These are phyloP conservation scores for Ypsolopha sequella DNA, from an alignment of 2,888 invertebrate genomes.

Conservation along the genomic window DNA sequence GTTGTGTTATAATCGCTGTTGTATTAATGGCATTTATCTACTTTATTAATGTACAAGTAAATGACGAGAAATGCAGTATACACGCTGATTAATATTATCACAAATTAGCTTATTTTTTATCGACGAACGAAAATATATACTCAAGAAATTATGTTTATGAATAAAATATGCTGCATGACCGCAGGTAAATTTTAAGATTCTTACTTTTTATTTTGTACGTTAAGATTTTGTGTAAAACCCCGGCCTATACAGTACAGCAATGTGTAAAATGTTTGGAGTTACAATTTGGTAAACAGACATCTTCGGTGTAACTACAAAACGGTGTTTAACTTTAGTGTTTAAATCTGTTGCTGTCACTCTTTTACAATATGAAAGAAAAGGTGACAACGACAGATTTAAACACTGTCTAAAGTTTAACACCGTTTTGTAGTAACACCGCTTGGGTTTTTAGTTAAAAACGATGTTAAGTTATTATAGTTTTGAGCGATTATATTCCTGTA, in stretches of 20 bases:
- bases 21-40: conserved; percentile 1
- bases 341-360: no score
- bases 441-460: neutral
- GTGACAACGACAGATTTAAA: no score
- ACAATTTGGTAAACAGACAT: neutral
- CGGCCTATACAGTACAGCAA: no score
- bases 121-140: neutral
- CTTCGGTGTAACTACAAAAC: no score
- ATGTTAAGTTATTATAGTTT: conserved; percentile 2
- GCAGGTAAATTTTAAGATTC: conserved; percentile 1
- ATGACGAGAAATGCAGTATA: neutral
- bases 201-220: conserved; percentile 1
- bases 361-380: no score
- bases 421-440: no score
- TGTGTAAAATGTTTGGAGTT: no score
- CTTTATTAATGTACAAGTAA: neutral
- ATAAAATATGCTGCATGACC: neutral
- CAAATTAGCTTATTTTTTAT: neutral
- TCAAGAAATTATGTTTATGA: neutral
- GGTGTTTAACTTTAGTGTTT: no score
- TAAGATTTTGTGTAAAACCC: neutral
- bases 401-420: no score
- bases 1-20: neutral
- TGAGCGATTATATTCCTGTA: conserved; percentile 42
- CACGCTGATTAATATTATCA: neutral